These are phyloP conservation scores for Hyppa rectilinea DNA, from an alignment of 2,888 invertebrate genomes.

Conservation along the genomic window DNA sequence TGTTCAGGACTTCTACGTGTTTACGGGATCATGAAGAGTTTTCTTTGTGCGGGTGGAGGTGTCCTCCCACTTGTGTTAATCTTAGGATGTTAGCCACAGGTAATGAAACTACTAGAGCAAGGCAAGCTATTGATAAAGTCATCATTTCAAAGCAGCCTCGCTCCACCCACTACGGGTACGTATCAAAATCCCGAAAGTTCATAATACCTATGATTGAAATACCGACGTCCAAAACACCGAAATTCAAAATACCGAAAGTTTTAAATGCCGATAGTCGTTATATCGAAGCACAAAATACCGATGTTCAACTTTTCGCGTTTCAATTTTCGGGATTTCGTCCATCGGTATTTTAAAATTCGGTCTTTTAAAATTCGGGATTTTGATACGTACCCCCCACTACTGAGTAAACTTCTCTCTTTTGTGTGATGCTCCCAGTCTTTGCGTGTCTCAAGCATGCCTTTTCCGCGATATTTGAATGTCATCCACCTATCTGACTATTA, in stretches of 20 bases:
- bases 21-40: constrained; percentile 79
- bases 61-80: constrained; percentile 86
- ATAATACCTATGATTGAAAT: too few species aligned
- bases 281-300: too few species aligned
- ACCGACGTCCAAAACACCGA: too few species aligned
- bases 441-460: background rate
- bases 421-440: background rate
- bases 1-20: constrained; percentile 80
- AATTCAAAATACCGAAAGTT: too few species aligned
- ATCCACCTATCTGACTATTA: background rate
- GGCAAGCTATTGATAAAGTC: background rate
- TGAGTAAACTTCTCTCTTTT: background rate
- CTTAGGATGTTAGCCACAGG: constrained; percentile 72
- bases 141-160: background rate
- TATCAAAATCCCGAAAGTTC: too few species aligned
- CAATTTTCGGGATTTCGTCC: too few species aligned
- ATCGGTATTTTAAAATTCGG: too few species aligned
- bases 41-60: constrained; percentile 83
- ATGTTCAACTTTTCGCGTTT: too few species aligned
- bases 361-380: too few species aligned
- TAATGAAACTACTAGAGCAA: constrained; percentile 28
- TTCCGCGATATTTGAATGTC: background rate
- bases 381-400: too few species aligned
- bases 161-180: too few species aligned
- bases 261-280: too few species aligned